Base-by-base conservation (phyloP, 2,888 invertebrate genomes). In the Hydrotaea diabolus region DNA sequence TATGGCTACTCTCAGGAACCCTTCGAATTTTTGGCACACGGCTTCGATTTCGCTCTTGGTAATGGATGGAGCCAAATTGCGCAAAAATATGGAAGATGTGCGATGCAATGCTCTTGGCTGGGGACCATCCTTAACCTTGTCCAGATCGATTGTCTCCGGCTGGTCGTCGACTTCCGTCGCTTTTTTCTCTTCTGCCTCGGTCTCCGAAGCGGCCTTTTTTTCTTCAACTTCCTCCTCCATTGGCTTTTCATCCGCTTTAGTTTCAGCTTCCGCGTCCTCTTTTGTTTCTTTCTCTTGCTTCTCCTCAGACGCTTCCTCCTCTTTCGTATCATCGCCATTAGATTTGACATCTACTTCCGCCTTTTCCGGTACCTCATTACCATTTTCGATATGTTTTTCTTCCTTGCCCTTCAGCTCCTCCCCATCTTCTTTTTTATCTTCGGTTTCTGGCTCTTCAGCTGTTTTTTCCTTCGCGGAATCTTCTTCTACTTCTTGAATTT, bases 41-140 rank as follows among this genome's bases (percentile, higher is more conserved):
- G 97, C 96, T 94, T 99, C 99, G 5, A 99, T 97, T 93, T 99
- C 99, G 71, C 97, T 96, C 89, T 98, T 97, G 0, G 99, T 99
- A 80, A 99, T 98, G 0, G 97, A 96, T 0, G 99, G 98, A 0
- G 99, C 98, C 80, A 99, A 94, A 92, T 99, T 99, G 66, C 99
- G 94, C 80, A 99, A 93, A 91, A 99, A 99, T 88, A 99, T 99
- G 0, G 99, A 99, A 31, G 98, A 97, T 0, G 99, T 99, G 90
- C 98, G 97, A 92, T 99, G 99, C 57, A 99, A 93, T 2, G 97
- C 95, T 74, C 96, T 94, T 0, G 95, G 94, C 88, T 89, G 94
- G 92, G 90, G 88, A 0, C 90, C 91, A 62, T 93, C 92, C 57
- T 93, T 93, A 62, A 93, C 92, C 72, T 93, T 93, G 53, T 93